Evolutionary conservation across 2,888 invertebrate species (phyloP).

Genomic region (Blastobasis lacticolella): DNA sequence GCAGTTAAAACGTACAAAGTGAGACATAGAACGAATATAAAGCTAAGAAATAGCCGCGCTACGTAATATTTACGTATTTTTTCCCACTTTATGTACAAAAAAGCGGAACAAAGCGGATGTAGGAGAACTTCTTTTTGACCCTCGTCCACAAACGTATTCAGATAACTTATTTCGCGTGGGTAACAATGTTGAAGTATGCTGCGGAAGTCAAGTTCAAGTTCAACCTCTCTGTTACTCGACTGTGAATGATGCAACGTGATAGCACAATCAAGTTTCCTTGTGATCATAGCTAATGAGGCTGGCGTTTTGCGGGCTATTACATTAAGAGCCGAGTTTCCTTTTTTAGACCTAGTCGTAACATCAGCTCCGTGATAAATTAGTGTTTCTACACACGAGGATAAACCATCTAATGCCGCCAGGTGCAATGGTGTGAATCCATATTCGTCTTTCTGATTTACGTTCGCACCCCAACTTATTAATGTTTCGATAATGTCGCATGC

Average conservation of each 20-base stretch:
- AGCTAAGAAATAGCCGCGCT: conserved; percentile 83
- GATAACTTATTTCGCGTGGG: conserved; percentile 87
- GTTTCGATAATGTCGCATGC: conserved; percentile 88
- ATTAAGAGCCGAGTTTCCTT: conserved; percentile 88
- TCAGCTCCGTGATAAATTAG: conserved; percentile 89
- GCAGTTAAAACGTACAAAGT: conserved; percentile 88
- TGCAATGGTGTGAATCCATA: conserved; percentile 91
- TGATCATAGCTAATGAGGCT: conserved; percentile 87
- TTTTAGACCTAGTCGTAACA: conserved; percentile 90
- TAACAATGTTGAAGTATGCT: conserved; percentile 88
- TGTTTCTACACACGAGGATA: conserved; percentile 89
- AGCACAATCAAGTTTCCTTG: conserved; percentile 86
- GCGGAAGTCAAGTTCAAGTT: conserved; percentile 87
- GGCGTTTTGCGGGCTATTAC: conserved; percentile 91
- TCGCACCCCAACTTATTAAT: conserved; percentile 85
- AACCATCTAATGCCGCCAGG: conserved; percentile 88
- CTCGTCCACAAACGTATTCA: conserved; percentile 90
- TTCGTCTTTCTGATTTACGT: conserved; percentile 88
- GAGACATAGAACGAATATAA: conserved; percentile 85
- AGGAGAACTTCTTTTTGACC: conserved; percentile 90
- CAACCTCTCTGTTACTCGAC: conserved; percentile 86
- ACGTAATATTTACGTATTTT: conserved; percentile 92
- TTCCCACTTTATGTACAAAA: conserved; percentile 91
- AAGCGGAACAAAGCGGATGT: conserved; percentile 91
- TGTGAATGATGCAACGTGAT: conserved; percentile 86